phyloP scores from a whole-genome alignment of 2,113 vertebrate species.

The Tretioscincus oriximinensis region DNA sequence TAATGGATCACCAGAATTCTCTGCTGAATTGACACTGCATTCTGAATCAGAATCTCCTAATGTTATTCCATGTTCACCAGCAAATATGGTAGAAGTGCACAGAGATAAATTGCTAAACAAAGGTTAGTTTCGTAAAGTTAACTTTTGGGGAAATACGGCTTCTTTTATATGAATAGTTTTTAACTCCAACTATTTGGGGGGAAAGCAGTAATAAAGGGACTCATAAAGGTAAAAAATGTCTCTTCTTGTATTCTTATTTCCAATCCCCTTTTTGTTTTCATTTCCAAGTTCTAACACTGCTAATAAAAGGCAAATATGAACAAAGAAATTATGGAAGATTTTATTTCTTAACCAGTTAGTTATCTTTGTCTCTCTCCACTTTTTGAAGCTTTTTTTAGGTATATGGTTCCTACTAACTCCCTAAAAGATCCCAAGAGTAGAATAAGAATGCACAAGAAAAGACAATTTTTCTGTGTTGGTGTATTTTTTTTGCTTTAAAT shows the following conservation, averaged over 20 bases:
- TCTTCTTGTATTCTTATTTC: background rate
- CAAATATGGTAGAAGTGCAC: slow-evolving; percentile 86
- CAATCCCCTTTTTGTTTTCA: background rate
- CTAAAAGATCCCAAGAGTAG: background rate
- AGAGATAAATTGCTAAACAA: slow-evolving; percentile 76
- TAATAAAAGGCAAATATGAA: background rate
- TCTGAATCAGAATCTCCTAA: slow-evolving; percentile 77
- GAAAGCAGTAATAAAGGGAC: background rate
- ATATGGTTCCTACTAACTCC: background rate
- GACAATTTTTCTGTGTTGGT: no score
- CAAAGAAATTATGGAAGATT: background rate
- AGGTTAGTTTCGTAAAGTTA: slow-evolving; percentile 56
- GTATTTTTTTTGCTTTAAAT: background rate
- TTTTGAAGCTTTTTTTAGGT: background rate
- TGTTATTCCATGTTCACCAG: slow-evolving; percentile 74
- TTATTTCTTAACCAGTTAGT: background rate
- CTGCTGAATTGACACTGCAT: slow-evolving; percentile 84
- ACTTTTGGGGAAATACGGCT: background rate
- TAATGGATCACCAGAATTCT: slow-evolving; percentile 81
- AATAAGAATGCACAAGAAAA: background rate
- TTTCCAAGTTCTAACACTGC: background rate
- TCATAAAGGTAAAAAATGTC: background rate
- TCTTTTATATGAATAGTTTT: background rate
- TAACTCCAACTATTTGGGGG: background rate
- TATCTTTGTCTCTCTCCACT: background rate